Base-by-base conservation (phyloP, 2,888 invertebrate species). In the Heliconius erato region DNA sequence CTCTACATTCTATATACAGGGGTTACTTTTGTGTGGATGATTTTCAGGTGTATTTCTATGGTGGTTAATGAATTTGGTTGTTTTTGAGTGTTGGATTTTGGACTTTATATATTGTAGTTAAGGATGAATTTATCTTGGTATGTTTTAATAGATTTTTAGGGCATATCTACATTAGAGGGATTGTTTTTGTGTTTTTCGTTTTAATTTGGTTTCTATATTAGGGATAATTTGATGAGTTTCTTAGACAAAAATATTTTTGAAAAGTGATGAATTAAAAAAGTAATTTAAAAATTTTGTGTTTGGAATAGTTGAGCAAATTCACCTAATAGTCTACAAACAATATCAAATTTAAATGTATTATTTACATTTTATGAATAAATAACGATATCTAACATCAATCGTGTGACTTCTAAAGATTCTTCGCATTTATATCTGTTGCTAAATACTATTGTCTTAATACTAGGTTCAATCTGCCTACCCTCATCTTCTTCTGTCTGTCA, bases 111-210 rank as follows among this genome's bases (percentile, higher is more conserved):
- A 0, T 0, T 2, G 0, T 0, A 0, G 12, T 26, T 82, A 85
- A 79, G 40, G 63, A 63, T 2, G 26, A 78, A 19, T 78, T 79
- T 78, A 5, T 7, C 63, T 69, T 80, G 82, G 23, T 1, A 12
- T 4, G 4, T 54, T 63, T 83, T 80, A 85, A 82, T 83, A 84
- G 80, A n/a, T 40, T 80, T 84, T 85, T 82, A 78, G 69, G 83
- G 82, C 67, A 49, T 74, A 59, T 28, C 35, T 74, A 81, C 74
- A 82, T 77, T 68, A 54, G 77, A 71, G 77, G 44, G 77, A n/a
- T 68, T 26, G 68, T 68, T 26, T 28, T 35, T 59, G 3, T 28
- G 11, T 44, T 28, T 44, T 78, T 44, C 26, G 16, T 19, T 40
- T 44, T 78, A 71, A 71, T 78, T 44, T 44, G 23, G 26, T 74